Evolutionary conservation across 2,888 invertebrate species (phyloP), one percentile per base, ranked within the genome.

Genomic region (Abscondita cerata): DNA sequence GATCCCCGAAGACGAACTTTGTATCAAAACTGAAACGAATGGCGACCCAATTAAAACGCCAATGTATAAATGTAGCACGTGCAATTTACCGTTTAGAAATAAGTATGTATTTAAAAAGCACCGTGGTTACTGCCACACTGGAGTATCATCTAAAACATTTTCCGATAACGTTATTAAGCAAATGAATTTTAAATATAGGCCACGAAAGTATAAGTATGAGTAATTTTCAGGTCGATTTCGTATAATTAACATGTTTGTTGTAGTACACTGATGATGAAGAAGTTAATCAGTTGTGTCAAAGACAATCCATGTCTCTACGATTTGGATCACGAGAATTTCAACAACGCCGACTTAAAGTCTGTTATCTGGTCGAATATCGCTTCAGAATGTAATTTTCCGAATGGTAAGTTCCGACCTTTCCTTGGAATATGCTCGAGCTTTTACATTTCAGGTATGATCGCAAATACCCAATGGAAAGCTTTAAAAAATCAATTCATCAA

Each of bases 301-400:
- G 36, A 20, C 25, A 12, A 59, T 33, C 53, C 48, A 2, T 53
- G 47, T 9, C 16, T 59, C 4, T 59, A 59, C 19, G 25, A 59
- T 20, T 4, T 12, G 4, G 31, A 40, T 8, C 46, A 59, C 13
- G 48, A 59, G 9, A 31, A 48, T 8, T 59, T 36, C 11, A 53
- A 38, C 1, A 53, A 53, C 12, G 36, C 4, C n/a, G 36, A 52
- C 2, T 53, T 53, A 4, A 53, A 53, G 18, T 15, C 6, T 0
- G 36, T 41, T 6, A 40, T 47, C 13, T 59, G 59, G 59, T n/a
- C 44, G 11, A 46, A 18, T 2, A 46, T 59, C 2, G 52, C 58
- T 5, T 13, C 44, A 6, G 20, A 34, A 11, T 52, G 52, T 40
- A 46, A 52, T 9, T 36, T 59, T n/a, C 12, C 33, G 34, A 20